Evolutionary conservation across 2,113 vertebrate species (phyloP).

Genomic region (Indicator maculatus): DNA sequence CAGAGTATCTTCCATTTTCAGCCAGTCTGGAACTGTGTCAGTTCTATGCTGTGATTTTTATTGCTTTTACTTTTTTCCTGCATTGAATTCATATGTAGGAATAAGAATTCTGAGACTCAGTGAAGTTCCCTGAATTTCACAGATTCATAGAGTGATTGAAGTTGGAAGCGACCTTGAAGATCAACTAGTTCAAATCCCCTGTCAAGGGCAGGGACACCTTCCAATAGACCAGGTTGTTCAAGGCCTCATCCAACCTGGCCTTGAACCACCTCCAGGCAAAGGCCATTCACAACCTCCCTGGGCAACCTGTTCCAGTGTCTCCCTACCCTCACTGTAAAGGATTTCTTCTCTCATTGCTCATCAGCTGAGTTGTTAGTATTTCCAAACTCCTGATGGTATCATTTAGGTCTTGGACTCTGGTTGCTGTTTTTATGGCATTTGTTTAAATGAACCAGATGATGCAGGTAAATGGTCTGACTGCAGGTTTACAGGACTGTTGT

Average conservation of each 20-base stretch:
- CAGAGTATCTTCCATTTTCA: neutral
- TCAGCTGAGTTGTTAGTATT: neutral
- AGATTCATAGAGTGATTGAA: no score
- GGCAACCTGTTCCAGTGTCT: no score
- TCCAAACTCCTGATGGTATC: neutral
- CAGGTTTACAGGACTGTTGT: neutral
- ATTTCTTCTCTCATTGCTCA: neutral
- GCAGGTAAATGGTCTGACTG: neutral
- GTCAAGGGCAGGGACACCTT: no score
- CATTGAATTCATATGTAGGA: neutral
- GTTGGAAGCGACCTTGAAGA: no score
- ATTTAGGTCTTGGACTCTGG: neutral
- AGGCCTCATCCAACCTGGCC: no score
- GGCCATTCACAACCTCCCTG: no score
- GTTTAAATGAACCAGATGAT: neutral
- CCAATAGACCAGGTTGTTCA: no score
- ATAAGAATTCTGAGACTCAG: neutral
- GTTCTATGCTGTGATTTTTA: neutral
- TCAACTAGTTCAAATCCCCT: no score
- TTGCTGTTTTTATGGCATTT: neutral
- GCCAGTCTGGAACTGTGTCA: neutral
- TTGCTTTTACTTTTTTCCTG: neutral
- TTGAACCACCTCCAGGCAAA: no score
- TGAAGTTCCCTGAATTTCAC: neutral
- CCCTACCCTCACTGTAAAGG: neutral